A percentile compares a stretch with the other conserved stretches of the same genome.
Conservation (phyloP, 2,797 vertebrate genomes). For the Chaenodraco wilsoni region DNA sequence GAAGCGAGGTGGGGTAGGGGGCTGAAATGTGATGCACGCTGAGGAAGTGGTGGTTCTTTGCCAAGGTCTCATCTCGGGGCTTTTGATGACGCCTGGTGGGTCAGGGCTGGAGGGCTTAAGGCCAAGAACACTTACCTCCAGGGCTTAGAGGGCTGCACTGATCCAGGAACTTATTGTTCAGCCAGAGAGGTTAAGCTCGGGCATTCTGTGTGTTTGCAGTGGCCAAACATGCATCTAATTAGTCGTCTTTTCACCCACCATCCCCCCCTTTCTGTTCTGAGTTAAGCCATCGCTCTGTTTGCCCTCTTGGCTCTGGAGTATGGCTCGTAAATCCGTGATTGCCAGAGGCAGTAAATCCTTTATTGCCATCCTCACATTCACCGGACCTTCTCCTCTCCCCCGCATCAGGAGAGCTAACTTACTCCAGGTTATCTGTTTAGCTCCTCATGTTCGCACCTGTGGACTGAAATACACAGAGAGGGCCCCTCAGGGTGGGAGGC, state of each 20-base stretch:
- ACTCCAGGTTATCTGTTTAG: constrained; percentile 58
- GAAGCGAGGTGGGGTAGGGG: not conserved
- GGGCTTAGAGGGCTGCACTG: constrained; percentile 25
- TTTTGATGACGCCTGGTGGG: constrained; percentile 53
- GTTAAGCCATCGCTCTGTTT: constrained; percentile 26
- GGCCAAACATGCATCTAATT: constrained; percentile 47
- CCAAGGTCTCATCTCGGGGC: constrained; percentile 44
- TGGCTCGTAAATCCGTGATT: not conserved
- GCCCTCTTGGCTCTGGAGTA: constrained; percentile 18
- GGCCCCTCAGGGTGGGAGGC: constrained; percentile 36
- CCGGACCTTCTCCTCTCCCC: constrained; percentile 15
- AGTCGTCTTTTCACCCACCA: constrained; percentile 16
- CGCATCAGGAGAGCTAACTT: constrained; percentile 23
- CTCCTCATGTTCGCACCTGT: constrained; percentile 71
- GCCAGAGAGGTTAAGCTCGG: constrained; percentile 37
- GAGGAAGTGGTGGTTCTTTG: constrained; percentile 40
- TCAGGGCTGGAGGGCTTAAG: constrained; percentile 15
- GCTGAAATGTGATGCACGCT: constrained; percentile 49
- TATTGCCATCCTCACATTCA: constrained; percentile 9
- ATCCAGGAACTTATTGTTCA: constrained; percentile 19
- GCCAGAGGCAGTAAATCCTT: constrained; percentile 55
- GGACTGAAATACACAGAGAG: constrained; percentile 41
- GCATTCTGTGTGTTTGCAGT: constrained; percentile 50
- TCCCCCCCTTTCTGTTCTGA: constrained; percentile 6
- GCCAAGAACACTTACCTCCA: constrained; percentile 32